A percentile compares a stretch with the other conserved stretches of the same genome.
Evolutionary conservation across 2,888 invertebrate genomes (phyloP).

Genomic region (Horisme vitalbata): DNA sequence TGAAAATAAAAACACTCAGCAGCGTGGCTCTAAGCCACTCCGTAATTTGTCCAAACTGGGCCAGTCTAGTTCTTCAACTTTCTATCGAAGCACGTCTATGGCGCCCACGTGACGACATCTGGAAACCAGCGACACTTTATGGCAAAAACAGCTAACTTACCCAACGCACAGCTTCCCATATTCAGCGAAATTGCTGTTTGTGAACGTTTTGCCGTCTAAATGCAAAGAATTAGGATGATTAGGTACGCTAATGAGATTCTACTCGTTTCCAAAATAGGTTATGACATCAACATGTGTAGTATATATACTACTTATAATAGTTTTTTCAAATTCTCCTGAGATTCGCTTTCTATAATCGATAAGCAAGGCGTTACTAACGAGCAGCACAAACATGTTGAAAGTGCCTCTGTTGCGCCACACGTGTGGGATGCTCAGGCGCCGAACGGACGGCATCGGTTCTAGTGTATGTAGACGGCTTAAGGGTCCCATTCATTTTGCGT

Average conservation of each 20-base stretch:
- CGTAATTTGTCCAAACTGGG: conserved; percentile 62
- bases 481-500: conserved; percentile 79
- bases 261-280: conserved; percentile 40
- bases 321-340: conserved; percentile 47
- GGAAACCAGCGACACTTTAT: conserved; percentile 51
- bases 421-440: conserved; percentile 80
- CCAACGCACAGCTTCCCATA: conserved; percentile 36
- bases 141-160: conserved; percentile 32
- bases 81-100: conserved; percentile 70
- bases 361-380: conserved; percentile 67
- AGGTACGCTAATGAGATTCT: conserved; percentile 43
- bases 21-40: conserved; percentile 53
- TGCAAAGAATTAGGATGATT: conserved; percentile 36
- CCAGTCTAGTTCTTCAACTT: conserved; percentile 78
- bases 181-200: conserved; percentile 30
- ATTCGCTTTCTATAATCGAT: conserved; percentile 71
- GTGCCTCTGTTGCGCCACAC: conserved; percentile 78
- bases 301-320: conserved; percentile 35
- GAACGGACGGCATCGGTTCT: conserved; percentile 52
- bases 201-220: conserved; percentile 34
- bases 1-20: conserved; percentile 59
- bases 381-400: conserved; percentile 76
- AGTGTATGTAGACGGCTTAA: conserved; percentile 62
- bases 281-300: conserved; percentile 48
- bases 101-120: conserved; percentile 57